These are phyloP conservation scores for Augochlora pura DNA, from an alignment of 1,140 invertebrate genomes.

Conservation along the genomic window DNA sequence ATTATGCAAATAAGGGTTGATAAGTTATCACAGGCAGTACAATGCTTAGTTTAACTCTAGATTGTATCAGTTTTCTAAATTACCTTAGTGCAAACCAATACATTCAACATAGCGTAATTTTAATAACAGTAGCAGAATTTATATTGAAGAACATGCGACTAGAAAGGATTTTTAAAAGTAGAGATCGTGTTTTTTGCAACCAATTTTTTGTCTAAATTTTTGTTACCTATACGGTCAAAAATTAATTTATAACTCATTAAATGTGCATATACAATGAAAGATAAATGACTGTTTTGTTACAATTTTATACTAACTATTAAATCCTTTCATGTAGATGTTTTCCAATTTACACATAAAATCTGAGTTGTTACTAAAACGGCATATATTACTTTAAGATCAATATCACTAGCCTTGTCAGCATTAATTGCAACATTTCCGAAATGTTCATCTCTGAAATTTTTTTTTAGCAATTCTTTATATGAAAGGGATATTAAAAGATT, in stretches of 20 bases:
- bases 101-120: constrained; percentile 26
- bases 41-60: constrained; percentile 16
- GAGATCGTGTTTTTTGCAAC: background rate
- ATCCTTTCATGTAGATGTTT: constrained; percentile 37
- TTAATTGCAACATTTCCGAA: background rate
- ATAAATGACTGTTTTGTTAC: background rate
- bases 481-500: background rate
- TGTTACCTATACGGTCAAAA: background rate
- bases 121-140: constrained; percentile 13
- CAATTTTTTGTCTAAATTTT: background rate
- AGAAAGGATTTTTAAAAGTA: constrained; percentile 22
- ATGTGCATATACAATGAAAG: background rate
- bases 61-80: constrained; percentile 23
- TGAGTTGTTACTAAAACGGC: constrained; percentile 7
- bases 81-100: constrained; percentile 2
- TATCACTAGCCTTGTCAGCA: background rate
- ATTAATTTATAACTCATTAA: background rate
- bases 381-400: constrained; percentile 16
- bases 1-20: constrained; percentile 13
- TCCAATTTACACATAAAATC: constrained; percentile 40
- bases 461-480: constrained; percentile 9
- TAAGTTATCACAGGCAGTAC: constrained; percentile 26
- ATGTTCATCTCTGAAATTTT: background rate
- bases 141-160: constrained; percentile 30
- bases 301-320: background rate